Percentiles rank a stretch among this genome's conserved stretches.
These are phyloP conservation scores for Hycleus phaleratus DNA, from an alignment of 1,140 invertebrate genomes.

Conservation along the genomic window DNA sequence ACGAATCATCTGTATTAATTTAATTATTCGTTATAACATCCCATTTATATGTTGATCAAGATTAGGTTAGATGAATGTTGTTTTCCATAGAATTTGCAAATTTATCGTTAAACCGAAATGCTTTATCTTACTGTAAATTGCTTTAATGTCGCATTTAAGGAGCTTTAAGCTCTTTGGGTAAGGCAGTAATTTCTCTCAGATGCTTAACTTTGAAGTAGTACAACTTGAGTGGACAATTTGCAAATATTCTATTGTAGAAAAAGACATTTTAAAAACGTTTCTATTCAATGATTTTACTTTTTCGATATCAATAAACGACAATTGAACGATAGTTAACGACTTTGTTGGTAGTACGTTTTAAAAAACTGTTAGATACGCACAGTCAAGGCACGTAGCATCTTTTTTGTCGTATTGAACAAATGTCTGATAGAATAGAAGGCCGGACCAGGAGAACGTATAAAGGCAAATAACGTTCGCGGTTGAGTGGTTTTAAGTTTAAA, in stretches of 20 bases:
- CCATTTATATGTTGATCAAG: not conserved
- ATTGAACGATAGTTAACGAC: too few relatives aligned
- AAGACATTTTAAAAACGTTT: too few relatives aligned
- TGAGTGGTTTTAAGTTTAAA: conserved; percentile 8
- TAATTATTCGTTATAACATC: not conserved
- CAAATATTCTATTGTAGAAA: not conserved
- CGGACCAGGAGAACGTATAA: too few relatives aligned
- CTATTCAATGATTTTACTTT: too few relatives aligned
- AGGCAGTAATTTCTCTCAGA: conserved; percentile 5
- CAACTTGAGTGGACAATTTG: conserved; percentile 14
- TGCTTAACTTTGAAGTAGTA: conserved; percentile 6
- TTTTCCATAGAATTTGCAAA: conserved; percentile 7
- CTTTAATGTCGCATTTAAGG: conserved; percentile 14
- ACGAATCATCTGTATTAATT: not conserved
- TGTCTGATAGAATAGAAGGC: too few relatives aligned
- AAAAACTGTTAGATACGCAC: too few relatives aligned
- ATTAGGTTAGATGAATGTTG: conserved; percentile 4
- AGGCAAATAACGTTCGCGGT: conserved; percentile 7
- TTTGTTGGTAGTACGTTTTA: too few relatives aligned
- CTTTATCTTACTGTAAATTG: conserved; percentile 13
- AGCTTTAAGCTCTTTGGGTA: conserved; percentile 6
- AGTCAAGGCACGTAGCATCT: too few relatives aligned
- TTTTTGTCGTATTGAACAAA: too few relatives aligned
- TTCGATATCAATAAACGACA: too few relatives aligned
- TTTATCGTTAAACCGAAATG: conserved; percentile 14